Percentiles rank a stretch among this genome's conserved stretches.
Evolutionary conservation across 2,888 invertebrate genomes (phyloP).

Genomic region (Deladenus siricidicola): DNA sequence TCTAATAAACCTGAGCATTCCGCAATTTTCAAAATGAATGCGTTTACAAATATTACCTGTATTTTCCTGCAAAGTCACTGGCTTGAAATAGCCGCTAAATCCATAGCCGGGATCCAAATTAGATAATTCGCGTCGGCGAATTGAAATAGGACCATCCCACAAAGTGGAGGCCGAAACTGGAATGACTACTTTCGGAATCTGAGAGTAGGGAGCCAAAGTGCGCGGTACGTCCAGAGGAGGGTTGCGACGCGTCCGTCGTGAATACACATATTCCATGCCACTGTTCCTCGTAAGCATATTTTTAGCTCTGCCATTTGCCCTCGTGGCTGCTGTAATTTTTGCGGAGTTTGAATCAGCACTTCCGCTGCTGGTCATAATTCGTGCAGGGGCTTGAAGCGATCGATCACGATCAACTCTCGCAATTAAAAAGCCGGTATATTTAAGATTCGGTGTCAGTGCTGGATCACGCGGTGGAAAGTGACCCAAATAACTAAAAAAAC

Average conservation of each 20-base stretch:
- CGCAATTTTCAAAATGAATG: too few relatives aligned
- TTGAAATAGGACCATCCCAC: neutral
- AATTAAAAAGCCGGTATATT: conserved; percentile 52
- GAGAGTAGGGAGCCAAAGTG: neutral
- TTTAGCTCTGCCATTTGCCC: neutral
- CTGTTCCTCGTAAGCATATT: neutral
- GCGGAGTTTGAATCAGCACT: neutral
- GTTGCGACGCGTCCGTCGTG: neutral
- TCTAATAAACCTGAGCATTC: too few relatives aligned
- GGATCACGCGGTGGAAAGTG: conserved; percentile 42
- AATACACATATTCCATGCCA: neutral
- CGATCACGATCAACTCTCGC: conserved; percentile 49
- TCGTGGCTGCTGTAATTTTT: neutral
- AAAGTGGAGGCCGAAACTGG: neutral
- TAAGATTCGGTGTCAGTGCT: conserved; percentile 36
- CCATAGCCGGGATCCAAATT: conserved; percentile 44
- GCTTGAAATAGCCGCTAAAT: conserved; percentile 49
- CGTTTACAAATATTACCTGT: conserved; percentile 18
- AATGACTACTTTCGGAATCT: neutral
- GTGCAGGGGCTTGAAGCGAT: conserved; percentile 5
- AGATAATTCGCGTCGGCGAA: conserved; percentile 24
- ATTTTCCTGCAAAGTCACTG: conserved; percentile 35
- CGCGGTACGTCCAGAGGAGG: neutral
- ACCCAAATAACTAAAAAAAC: conserved; percentile 35
- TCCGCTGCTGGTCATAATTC: neutral